phyloP scores from a whole-genome alignment of 2,888 invertebrate species.

The Pogonocherus hispidulus region DNA sequence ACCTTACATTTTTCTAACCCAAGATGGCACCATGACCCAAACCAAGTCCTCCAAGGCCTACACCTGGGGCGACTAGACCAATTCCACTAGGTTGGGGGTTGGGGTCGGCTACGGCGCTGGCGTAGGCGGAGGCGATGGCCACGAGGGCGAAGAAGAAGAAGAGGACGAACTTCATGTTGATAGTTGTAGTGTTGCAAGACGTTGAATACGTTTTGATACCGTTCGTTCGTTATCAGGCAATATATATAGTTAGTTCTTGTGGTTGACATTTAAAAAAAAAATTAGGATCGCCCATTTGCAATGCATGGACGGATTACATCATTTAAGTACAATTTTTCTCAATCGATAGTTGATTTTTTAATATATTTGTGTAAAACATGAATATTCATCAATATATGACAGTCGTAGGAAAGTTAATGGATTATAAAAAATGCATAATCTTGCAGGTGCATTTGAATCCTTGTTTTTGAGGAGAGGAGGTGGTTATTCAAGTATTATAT shows the following conservation, averaged over 20 bases:
- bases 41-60: neutral
- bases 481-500: no score
- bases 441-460: no score
- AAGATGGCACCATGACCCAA: slow-evolving; percentile 12
- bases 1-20: neutral
- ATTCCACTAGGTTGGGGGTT: slow-evolving; percentile 20
- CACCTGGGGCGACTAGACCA: slow-evolving; percentile 15
- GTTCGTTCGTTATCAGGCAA: neutral
- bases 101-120: slow-evolving; percentile 35
- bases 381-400: no score
- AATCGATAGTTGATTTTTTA: no score
- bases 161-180: slow-evolving; percentile 44
- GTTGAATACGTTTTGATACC: neutral
- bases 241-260: neutral
- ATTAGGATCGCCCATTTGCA: neutral
- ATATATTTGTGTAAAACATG: no score
- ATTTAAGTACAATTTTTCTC: no score
- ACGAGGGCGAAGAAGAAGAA: slow-evolving; percentile 41
- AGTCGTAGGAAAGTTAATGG: no score
- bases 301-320: neutral
- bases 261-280: neutral
- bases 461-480: no score
- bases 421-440: no score
- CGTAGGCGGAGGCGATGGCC: slow-evolving; percentile 42
- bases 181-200: slow-evolving; percentile 21